These are phyloP conservation scores for Thripadectes ignobilis DNA, from an alignment of 2,797 vertebrate genomes.

Conservation along the genomic window DNA sequence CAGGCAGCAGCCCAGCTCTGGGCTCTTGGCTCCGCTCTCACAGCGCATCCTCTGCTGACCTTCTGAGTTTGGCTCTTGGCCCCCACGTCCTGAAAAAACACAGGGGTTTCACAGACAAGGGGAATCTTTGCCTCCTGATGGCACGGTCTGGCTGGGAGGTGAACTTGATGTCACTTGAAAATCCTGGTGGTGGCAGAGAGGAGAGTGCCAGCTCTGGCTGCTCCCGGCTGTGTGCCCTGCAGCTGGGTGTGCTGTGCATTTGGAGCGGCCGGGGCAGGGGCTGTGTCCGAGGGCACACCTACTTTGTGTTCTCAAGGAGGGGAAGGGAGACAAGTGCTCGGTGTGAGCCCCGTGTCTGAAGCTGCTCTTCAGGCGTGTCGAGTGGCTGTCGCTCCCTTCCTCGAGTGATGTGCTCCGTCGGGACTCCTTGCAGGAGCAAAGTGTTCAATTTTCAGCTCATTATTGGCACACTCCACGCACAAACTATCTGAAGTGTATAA, in stretches of 20 bases:
- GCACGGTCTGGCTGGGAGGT: neutral
- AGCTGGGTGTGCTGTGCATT: accelerated
- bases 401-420: accelerated
- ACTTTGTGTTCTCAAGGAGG: accelerated
- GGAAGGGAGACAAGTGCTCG: accelerated
- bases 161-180: accelerated
- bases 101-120: neutral
- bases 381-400: neutral
- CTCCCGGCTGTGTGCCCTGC: accelerated
- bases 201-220: neutral
- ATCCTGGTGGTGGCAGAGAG: accelerated
- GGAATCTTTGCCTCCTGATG: neutral
- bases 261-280: accelerated
- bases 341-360: accelerated
- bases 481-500: neutral
- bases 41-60: neutral
- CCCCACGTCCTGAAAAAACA: neutral
- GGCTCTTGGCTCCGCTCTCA: neutral
- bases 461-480: accelerated
- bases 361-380: accelerated
- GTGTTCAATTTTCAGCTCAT: neutral
- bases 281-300: accelerated
- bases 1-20: neutral
- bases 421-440: neutral
- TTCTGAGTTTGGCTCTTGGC: neutral